Evolutionary conservation across 2,888 invertebrate genomes (phyloP).

Genomic region (Tiliacea citrago): DNA sequence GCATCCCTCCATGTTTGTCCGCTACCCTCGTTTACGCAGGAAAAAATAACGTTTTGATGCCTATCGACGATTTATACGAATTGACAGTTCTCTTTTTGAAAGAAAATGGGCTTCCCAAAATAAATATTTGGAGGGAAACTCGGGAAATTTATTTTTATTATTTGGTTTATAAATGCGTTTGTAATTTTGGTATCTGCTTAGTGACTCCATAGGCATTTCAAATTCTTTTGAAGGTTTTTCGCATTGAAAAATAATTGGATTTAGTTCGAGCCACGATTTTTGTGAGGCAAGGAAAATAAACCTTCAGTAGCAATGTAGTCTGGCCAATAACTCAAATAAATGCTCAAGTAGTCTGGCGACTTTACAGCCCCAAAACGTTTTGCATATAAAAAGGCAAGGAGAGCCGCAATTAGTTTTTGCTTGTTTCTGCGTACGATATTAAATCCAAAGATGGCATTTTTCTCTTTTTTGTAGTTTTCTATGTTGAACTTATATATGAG

Average conservation of each 20-base stretch:
- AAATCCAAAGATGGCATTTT: background rate
- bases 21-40: conserved; percentile 76
- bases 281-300: background rate
- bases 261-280: background rate
- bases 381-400: conserved; percentile 32
- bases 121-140: conserved; percentile 60
- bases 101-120: conserved; percentile 72
- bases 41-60: conserved; percentile 80
- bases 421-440: conserved; percentile 20
- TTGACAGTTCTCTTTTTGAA: conserved; percentile 76
- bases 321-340: conserved; percentile 25
- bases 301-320: background rate
- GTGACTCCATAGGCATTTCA: background rate
- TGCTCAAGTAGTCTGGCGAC: conserved; percentile 17
- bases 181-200: conserved; percentile 25
- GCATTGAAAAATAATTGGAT: background rate
- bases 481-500: too few relatives aligned
- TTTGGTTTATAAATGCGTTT: conserved; percentile 31
- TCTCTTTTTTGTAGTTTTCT: too few relatives aligned
- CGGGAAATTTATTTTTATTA: conserved; percentile 56
- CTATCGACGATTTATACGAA: conserved; percentile 80
- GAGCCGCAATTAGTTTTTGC: conserved; percentile 41
- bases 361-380: conserved; percentile 31
- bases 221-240: background rate
- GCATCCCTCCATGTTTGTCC: conserved; percentile 70